Evolutionary conservation across 2,888 invertebrate species (phyloP).

Genomic region (Pseudanteris insignis): DNA sequence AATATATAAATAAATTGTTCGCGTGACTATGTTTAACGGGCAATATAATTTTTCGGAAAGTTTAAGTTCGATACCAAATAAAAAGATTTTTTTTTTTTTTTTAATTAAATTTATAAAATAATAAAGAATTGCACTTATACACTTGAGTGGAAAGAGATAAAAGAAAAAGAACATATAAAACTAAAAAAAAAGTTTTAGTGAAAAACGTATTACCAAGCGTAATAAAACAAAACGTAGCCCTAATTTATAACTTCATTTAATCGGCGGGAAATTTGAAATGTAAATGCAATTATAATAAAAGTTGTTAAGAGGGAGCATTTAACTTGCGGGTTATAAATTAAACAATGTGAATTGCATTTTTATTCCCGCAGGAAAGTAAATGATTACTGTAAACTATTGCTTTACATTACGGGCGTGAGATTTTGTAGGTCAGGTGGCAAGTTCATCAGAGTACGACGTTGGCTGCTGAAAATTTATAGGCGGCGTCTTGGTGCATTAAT

Average conservation of each 20-base stretch:
- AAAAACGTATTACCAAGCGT: too few relatives aligned
- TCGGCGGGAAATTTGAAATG: conserved; percentile 15
- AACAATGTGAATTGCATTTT: conserved; percentile 26
- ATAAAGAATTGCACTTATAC: too few relatives aligned
- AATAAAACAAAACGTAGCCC: neutral
- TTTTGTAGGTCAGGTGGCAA: conserved; percentile 40
- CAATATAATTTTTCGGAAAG: too few relatives aligned
- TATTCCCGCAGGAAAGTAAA: conserved; percentile 27
- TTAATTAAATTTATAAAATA: too few relatives aligned
- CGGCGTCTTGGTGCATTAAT: conserved; percentile 44
- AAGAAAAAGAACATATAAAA: too few relatives aligned
- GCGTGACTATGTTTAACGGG: too few relatives aligned
- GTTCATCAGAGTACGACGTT: conserved; percentile 34
- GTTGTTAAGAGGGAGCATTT: conserved; percentile 23
- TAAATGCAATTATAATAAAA: conserved; percentile 34
- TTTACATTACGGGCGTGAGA: conserved; percentile 21
- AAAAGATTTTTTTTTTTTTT: too few relatives aligned
- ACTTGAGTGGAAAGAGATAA: too few relatives aligned
- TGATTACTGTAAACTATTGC: conserved; percentile 34
- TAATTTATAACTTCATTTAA: conserved; percentile 14
- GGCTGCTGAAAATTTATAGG: conserved; percentile 45
- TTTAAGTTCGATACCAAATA: too few relatives aligned
- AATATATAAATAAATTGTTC: too few relatives aligned
- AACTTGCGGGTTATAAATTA: conserved; percentile 31
- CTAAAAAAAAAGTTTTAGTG: too few relatives aligned